These are phyloP conservation scores for Alethe diademata DNA, from an alignment of 2,113 vertebrate genomes.

Conservation along the genomic window DNA sequence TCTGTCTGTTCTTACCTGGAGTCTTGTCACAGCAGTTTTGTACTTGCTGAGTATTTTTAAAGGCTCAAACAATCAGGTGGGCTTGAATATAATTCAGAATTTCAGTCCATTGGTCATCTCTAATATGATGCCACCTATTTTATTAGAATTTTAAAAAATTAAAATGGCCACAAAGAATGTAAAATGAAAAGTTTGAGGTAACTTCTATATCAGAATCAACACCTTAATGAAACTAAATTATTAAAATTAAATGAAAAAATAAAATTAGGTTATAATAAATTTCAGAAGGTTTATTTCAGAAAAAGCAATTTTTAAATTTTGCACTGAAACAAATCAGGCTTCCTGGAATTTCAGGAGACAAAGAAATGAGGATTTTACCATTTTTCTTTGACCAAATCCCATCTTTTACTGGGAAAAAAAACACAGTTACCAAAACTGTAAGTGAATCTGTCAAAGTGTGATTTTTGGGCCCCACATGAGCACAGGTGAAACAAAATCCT, in stretches of 20 bases:
- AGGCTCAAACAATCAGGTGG: neutral
- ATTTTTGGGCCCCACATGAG: neutral
- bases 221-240: neutral
- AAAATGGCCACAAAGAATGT: neutral
- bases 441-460: neutral
- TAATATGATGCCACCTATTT: neutral
- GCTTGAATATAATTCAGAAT: neutral
- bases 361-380: neutral
- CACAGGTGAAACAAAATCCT: neutral
- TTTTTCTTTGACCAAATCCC: neutral
- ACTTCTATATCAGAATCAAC: neutral
- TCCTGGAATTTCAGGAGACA: neutral
- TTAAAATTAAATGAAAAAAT: neutral
- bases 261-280: neutral
- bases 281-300: neutral
- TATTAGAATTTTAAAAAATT: neutral
- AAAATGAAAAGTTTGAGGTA: neutral
- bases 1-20: neutral
- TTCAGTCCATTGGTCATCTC: accelerated
- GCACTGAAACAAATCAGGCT: neutral
- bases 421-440: neutral
- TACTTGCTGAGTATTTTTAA: neutral
- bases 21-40: neutral
- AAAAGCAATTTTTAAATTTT: neutral
- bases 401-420: neutral